Conservation (phyloP, 2,113 vertebrate genomes). For the Rutilus rutilus region DNA sequence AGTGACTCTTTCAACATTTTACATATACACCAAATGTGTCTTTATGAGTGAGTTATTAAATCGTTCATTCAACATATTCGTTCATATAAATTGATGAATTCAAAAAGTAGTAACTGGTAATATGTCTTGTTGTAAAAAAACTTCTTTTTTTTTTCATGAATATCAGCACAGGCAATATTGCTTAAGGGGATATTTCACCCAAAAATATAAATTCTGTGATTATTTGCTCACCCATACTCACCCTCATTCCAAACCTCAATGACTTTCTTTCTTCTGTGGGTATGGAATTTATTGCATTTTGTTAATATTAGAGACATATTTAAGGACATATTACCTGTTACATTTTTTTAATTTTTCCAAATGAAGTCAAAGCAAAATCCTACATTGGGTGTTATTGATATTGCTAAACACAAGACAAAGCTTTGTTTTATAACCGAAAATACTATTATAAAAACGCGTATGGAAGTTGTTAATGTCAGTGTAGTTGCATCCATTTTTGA, state of each 20-base stretch:
- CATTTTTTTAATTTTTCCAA: too few relatives aligned
- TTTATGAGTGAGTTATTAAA: not conserved
- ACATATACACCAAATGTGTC: not conserved
- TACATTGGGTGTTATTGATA: not conserved
- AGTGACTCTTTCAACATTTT: not conserved
- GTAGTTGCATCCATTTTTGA: conserved; percentile 75
- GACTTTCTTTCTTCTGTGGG: not conserved
- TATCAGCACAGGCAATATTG: not conserved
- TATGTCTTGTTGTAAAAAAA: not conserved
- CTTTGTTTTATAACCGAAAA: not conserved
- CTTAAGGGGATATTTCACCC: not conserved
- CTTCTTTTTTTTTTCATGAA: too few relatives aligned
- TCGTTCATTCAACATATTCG: not conserved
- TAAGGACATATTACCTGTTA: too few relatives aligned
- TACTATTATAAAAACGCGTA: not conserved
- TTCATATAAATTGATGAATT: not conserved
- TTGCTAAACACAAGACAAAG: not conserved
- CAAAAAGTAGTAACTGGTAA: not conserved
- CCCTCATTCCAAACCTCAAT: not conserved
- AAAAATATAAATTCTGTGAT: not conserved
- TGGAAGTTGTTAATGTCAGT: conserved; percentile 61
- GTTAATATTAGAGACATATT: too few relatives aligned
- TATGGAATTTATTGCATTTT: too few relatives aligned
- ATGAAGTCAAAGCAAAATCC: not conserved
- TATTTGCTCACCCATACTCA: too few relatives aligned